Evolutionary conservation across 2,888 invertebrate genomes (phyloP).

Genomic region (Eustalomyia histrio): DNA sequence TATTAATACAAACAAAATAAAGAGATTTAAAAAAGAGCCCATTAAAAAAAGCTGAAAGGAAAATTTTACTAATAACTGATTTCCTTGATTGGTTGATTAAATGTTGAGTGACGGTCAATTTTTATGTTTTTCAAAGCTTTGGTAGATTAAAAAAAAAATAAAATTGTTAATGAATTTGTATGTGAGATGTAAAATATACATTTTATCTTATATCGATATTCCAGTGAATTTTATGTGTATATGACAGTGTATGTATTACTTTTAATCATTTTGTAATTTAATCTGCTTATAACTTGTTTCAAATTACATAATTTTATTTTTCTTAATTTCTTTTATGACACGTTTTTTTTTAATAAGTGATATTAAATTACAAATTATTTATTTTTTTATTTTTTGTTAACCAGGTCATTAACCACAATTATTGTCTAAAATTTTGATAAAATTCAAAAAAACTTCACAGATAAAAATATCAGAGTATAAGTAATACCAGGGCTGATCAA

Average conservation of each 20-base stretch:
- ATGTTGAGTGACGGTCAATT: slow-evolving; percentile 62
- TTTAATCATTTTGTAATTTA: slow-evolving; percentile 13
- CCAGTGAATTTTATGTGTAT: background rate
- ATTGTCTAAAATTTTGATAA: slow-evolving; percentile 32
- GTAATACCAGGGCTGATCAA: too few relatives aligned
- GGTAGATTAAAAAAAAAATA: background rate
- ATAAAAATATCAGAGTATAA: too few relatives aligned
- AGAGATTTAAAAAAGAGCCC: slow-evolving; percentile 26
- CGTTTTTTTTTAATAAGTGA: background rate
- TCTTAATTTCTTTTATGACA: background rate
- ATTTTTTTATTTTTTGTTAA: slow-evolving; percentile 16
- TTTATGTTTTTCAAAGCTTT: slow-evolving; percentile 11
- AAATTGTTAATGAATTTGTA: background rate
- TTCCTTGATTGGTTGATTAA: slow-evolving; percentile 65
- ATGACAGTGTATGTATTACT: background rate
- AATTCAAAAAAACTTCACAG: background rate
- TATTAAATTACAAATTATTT: slow-evolving; percentile 17
- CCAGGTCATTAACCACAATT: slow-evolving; percentile 36
- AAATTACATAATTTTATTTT: slow-evolving; percentile 34
- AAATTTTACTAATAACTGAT: slow-evolving; percentile 54
- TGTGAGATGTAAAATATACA: background rate
- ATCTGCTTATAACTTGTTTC: slow-evolving; percentile 34
- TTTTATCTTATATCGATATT: background rate
- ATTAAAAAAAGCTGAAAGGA: slow-evolving; percentile 13
- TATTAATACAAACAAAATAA: slow-evolving; percentile 24